phyloP scores from a whole-genome alignment of 1,140 invertebrate genomes.

The Parapsyche elsis region DNA sequence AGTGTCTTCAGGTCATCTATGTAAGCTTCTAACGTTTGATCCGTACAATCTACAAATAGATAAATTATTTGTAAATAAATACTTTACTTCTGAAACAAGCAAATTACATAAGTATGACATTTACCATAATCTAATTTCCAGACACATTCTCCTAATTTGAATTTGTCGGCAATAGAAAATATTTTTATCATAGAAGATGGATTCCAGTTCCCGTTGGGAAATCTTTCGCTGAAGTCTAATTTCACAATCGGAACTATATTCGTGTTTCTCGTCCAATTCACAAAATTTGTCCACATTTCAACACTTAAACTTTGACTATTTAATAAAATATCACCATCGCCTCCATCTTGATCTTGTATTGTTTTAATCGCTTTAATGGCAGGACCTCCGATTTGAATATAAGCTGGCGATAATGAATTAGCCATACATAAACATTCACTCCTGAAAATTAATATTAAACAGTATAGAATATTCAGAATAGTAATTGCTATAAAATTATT shows the following conservation, averaged over 20 bases:
- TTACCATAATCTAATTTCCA: conserved; percentile 78
- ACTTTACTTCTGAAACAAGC: conserved; percentile 25
- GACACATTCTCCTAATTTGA: conserved; percentile 66
- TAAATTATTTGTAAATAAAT: conserved; percentile 35
- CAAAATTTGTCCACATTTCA: conserved; percentile 64
- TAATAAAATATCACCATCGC: background rate
- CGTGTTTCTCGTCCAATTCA: conserved; percentile 64
- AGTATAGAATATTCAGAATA: background rate
- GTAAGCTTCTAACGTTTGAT: conserved; percentile 67
- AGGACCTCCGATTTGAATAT: conserved; percentile 71
- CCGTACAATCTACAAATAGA: conserved; percentile 62
- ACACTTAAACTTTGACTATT: background rate
- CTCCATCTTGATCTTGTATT: background rate
- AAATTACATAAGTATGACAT: conserved; percentile 24
- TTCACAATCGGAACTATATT: conserved; percentile 67
- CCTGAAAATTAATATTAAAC: conserved; percentile 57
- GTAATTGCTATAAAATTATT: background rate
- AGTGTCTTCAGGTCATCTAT: conserved; percentile 69
- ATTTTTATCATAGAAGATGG: conserved; percentile 67
- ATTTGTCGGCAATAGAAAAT: conserved; percentile 69
- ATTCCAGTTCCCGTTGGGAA: conserved; percentile 65
- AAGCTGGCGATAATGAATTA: conserved; percentile 70
- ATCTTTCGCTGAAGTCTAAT: conserved; percentile 62
- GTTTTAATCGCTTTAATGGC: conserved; percentile 62
- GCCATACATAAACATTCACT: conserved; percentile 69